These are phyloP conservation scores for Drepana arcuata DNA, from an alignment of 1,140 invertebrate genomes.

Conservation along the genomic window DNA sequence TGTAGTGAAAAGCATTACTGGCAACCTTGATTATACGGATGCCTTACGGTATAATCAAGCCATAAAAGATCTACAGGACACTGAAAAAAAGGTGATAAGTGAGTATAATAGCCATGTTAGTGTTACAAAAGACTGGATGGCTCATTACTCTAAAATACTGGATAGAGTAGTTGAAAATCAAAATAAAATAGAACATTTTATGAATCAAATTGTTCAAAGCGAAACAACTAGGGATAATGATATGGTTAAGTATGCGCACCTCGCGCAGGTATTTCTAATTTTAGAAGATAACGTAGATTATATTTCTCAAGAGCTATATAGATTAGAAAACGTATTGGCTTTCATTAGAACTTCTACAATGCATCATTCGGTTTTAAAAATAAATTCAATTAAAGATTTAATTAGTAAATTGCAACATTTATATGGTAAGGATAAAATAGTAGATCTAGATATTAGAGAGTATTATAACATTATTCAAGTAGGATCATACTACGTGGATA, in stretches of 20 bases:
- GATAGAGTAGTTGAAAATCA: slow-evolving; percentile 7
- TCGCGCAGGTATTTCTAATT: slow-evolving; percentile 6
- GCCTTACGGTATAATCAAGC: slow-evolving; percentile 12
- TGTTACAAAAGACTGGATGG: slow-evolving; percentile 10
- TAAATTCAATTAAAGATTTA: no score
- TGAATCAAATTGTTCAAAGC: slow-evolving; percentile 1
- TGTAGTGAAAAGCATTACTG: slow-evolving; percentile 13
- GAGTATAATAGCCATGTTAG: slow-evolving; percentile 10
- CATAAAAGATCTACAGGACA: slow-evolving; percentile 8
- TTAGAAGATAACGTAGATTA: slow-evolving; percentile 9
- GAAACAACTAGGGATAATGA: no score
- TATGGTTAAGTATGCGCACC: no score
- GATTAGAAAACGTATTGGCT: slow-evolving; percentile 13
- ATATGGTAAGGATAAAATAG: no score
- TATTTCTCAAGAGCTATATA: no score
- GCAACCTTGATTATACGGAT: slow-evolving; percentile 14
- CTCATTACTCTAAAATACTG: slow-evolving; percentile 7
- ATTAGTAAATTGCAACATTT: no score
- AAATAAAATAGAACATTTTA: slow-evolving; percentile 3
- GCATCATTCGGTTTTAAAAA: no score
- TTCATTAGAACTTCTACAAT: slow-evolving; percentile 8
- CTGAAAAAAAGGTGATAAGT: slow-evolving; percentile 6
- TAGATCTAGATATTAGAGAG: no score
- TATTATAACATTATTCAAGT: no score
- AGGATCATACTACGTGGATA: no score